Percentiles rank a stretch among this genome's conserved stretches.
These are phyloP conservation scores for Nasonia longicornis DNA, from an alignment of 1,140 invertebrate genomes.

Conservation along the genomic window DNA sequence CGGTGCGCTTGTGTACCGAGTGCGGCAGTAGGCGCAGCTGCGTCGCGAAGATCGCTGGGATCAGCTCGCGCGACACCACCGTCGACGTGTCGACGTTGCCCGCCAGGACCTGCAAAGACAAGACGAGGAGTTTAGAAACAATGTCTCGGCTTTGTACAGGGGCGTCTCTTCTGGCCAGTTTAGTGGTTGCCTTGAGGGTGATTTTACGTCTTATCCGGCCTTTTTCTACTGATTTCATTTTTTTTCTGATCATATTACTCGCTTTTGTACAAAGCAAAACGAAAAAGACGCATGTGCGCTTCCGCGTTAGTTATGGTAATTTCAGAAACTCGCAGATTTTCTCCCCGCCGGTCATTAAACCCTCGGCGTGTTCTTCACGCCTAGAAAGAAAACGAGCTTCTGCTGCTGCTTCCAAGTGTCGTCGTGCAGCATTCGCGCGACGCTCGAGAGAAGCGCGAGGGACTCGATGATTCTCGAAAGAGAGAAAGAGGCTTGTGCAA, in stretches of 20 bases:
- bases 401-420: neutral
- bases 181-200: too few relatives aligned
- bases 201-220: too few relatives aligned
- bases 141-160: too few relatives aligned
- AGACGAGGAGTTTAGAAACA: neutral
- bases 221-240: too few relatives aligned
- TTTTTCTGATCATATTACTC: too few relatives aligned
- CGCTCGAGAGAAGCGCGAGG: neutral
- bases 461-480: slow-evolving; percentile 28
- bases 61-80: slow-evolving; percentile 74
- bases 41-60: slow-evolving; percentile 76
- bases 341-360: neutral
- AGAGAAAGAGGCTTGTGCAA: slow-evolving; percentile 16
- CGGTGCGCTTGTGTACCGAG: slow-evolving; percentile 75
- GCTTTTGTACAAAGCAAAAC: too few relatives aligned
- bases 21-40: slow-evolving; percentile 78
- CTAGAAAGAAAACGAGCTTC: neutral
- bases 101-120: slow-evolving; percentile 69
- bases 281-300: neutral
- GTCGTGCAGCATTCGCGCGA: neutral
- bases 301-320: slow-evolving; percentile 8
- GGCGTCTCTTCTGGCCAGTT: too few relatives aligned
- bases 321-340: neutral
- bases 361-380: neutral
- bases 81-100: slow-evolving; percentile 80